Base-by-base conservation (phyloP, 2,113 vertebrate genomes). In the Pygathrix nemaeus region DNA sequence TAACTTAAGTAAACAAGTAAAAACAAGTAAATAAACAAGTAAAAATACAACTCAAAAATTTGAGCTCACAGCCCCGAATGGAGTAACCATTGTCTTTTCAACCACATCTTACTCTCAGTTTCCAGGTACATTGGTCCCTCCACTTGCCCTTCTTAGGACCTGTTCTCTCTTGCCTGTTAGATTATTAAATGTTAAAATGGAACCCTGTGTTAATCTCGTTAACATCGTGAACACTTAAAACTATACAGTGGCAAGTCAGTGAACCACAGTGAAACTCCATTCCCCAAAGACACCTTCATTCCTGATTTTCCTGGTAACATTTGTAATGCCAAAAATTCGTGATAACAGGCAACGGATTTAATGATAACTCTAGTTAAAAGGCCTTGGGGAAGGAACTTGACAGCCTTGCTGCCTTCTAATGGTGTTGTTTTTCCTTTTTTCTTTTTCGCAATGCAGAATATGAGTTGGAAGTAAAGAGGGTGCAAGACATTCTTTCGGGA, bases 401-500 rank as follows among this genome's bases (percentile, higher is more conserved):
- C 86, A 64, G 40, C 21, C 20, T 57, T 43, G 73, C 64, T 97
- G 59, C 75, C 52, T 90, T 98, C 97, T 93, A 10, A 90, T 94
- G 48, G 45, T 85, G 27, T n/a, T 91, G 64, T 79, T 94, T 95
- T 55, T 90, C 10, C 95, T 68, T 95, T 97, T 59, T 16, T 52
- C 32, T 98, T 96, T 82, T 98, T 94, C 98, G 0, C 97, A 97
- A 94, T 97, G 72, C 99, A 99, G 99, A 99, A 98, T 99, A 99
- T 97, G 99, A 99, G 98, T 99, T 99, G 88, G 99, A 99, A 98
- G 99, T 99, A 88, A 99, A 99, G 98, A 99, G 99, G 75, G 98
- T 99, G 98, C 99, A 99, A 98, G 99, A 99, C 98, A 98, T 99
- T 99, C 99, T 99, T 98, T 99, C 99, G 94, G 99, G 99, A 98